A percentile compares a stretch with the other conserved stretches of the same genome.
phyloP scores from a whole-genome alignment of 2,797 vertebrate species.

The Clarias platycephalus region DNA sequence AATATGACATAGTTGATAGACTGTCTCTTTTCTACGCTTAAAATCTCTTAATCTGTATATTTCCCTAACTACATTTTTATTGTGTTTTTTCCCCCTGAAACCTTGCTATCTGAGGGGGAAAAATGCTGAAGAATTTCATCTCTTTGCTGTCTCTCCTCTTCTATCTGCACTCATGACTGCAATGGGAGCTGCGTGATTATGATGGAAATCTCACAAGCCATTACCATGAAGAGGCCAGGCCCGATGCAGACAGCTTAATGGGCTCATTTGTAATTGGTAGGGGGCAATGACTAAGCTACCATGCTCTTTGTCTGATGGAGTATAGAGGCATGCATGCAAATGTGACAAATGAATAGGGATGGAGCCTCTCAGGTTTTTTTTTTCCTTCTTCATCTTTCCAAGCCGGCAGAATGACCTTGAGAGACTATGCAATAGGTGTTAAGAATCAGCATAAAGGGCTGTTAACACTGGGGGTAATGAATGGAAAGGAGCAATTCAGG shows the following conservation, averaged over 20 bases:
- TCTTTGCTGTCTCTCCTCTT: constrained; percentile 99
- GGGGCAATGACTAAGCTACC: constrained; percentile 88
- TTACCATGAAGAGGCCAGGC: constrained; percentile 98
- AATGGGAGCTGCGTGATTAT: constrained; percentile 99
- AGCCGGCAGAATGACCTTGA: constrained; percentile 59
- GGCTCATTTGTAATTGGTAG: constrained; percentile 99
- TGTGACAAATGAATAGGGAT: constrained; percentile 62
- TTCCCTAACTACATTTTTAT: background rate
- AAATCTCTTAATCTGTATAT: constrained; percentile 14
- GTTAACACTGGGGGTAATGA: constrained; percentile 60
- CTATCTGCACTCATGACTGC: constrained; percentile 99
- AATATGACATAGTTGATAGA: constrained; percentile 8
- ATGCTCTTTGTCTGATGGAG: constrained; percentile 61
- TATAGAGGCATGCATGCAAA: constrained; percentile 63
- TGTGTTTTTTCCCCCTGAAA: constrained; percentile 5
- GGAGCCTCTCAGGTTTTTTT: constrained; percentile 58
- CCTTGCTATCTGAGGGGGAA: constrained; percentile 17
- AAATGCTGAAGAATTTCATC: constrained; percentile 89
- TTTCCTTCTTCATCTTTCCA: constrained; percentile 51
- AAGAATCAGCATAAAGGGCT: constrained; percentile 58
- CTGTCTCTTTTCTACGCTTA: background rate
- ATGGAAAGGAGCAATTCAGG: constrained; percentile 58
- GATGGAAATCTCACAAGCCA: constrained; percentile 99
- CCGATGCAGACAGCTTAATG: constrained; percentile 99
- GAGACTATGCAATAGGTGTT: constrained; percentile 61